phyloP scores from a whole-genome alignment of 2,888 invertebrate species.

The Xanthia icteritia region DNA sequence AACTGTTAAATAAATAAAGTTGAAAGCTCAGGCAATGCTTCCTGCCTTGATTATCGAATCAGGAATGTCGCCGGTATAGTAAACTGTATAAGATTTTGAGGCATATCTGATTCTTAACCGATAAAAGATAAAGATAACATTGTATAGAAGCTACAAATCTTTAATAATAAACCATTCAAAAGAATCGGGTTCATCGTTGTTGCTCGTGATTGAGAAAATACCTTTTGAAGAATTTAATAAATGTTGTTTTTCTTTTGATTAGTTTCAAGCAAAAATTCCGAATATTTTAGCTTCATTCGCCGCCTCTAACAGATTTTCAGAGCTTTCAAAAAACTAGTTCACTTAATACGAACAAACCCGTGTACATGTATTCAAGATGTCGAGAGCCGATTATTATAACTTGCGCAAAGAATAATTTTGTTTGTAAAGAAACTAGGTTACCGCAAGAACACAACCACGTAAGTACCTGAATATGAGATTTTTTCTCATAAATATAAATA shows the following conservation, averaged over 20 bases:
- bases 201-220: background rate
- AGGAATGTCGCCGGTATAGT: too few relatives aligned
- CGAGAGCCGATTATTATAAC: background rate
- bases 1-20: background rate
- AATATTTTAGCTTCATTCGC: background rate
- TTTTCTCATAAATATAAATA: background rate
- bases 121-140: background rate
- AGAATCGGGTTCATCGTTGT: background rate
- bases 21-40: background rate
- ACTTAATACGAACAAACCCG: background rate
- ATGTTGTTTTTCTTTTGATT: background rate
- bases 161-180: background rate
- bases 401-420: background rate
- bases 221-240: background rate
- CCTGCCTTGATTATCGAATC: background rate
- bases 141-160: background rate
- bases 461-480: background rate
- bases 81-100: background rate
- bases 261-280: background rate
- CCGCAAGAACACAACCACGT: background rate
- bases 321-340: background rate
- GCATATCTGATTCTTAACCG: background rate
- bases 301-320: background rate
- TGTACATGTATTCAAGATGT: background rate
- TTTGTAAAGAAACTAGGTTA: conserved; percentile 1